Base-by-base conservation (phyloP, 2,888 invertebrate species). In the Acanthosepion pharaonis region DNA sequence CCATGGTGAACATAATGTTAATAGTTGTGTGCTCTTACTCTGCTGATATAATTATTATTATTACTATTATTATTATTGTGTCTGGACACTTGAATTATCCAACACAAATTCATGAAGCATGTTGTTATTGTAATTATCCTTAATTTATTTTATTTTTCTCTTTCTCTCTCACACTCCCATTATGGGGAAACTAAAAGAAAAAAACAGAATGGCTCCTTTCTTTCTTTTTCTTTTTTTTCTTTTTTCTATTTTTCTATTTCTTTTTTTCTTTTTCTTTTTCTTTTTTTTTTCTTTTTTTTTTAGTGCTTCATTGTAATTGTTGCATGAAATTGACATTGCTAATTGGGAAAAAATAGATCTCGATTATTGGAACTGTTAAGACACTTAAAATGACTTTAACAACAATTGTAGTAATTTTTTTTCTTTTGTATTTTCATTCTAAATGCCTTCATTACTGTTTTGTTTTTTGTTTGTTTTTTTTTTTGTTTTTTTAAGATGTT, bases 1-100 rank as follows among this genome's bases (percentile, higher is more conserved):
- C 93, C 93, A 93, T 33, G 93, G 93, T 93, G 93, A 93, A 93
- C 93, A 93, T 93, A 93, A 93, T 93, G 9, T 93, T 53, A 53
- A 93, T 93, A 93, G 93, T 93, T 93, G 93, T 93, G 93, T 93
- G 93, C 93, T 93, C 93, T 93, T 93, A 93, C 93, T 93, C 93
- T 93, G 93, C 93, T 93, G 93, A 93, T n/a, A 78, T 78, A 5
- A 5, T 23, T n/a, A 78, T 78, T 25, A 64, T 64, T 64, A 64
- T 64, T 64, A 64, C 5, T n/a, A 78, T 78, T 25, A 64, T 64
- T 64, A 64, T 64, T 64, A 64, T 42, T 53, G 93, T 93, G 93
- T 93, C n/a, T 93, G 51, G 51, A 93, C 93, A 93, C n/a, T 93
- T 93, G 11, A 93, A 53, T 51, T 53, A 53, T 93, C 49, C 49